Percentiles rank a stretch among this genome's conserved stretches.
Evolutionary conservation across 2,797 vertebrate genomes (phyloP).

Genomic region (Acridotheres tristis): DNA sequence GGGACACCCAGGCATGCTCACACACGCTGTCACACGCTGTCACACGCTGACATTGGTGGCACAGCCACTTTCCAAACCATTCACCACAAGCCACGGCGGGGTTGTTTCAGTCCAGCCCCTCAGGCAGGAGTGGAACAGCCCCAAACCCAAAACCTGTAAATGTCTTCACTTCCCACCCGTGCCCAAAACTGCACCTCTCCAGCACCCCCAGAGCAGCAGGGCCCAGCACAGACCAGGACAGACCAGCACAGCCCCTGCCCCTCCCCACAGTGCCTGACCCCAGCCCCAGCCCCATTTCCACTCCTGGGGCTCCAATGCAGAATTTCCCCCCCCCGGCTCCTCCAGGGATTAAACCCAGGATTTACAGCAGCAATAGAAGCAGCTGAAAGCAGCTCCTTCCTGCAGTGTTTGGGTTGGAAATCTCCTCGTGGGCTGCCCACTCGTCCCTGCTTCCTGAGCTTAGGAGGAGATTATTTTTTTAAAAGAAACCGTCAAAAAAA

Average conservation of each 20-base stretch:
- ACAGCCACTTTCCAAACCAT: fast-evolving
- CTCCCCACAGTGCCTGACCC: fast-evolving
- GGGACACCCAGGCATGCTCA: too few species aligned
- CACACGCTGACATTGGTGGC: not conserved
- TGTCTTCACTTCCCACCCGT: fast-evolving
- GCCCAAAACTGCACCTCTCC: fast-evolving
- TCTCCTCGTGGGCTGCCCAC: not conserved
- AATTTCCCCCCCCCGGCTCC: fast-evolving
- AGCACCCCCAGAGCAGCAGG: not conserved
- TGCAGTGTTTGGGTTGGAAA: not conserved
- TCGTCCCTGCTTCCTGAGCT: not conserved
- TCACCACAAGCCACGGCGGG: fast-evolving
- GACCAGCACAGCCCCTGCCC: too few species aligned
- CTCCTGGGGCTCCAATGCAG: not conserved
- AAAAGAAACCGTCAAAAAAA: slow-evolving; percentile 30
- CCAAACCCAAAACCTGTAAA: fast-evolving
- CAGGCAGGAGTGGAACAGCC: not conserved
- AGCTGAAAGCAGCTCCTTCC: not conserved
- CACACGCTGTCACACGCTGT: too few species aligned
- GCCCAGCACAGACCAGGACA: too few species aligned
- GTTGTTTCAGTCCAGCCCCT: too few species aligned
- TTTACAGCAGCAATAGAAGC: not conserved
- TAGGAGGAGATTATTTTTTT: slow-evolving; percentile 42
- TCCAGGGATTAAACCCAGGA: not conserved
- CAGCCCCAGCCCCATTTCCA: fast-evolving